Conservation (phyloP, 2,797 vertebrate species). For the Rhyacichthys aspro region DNA sequence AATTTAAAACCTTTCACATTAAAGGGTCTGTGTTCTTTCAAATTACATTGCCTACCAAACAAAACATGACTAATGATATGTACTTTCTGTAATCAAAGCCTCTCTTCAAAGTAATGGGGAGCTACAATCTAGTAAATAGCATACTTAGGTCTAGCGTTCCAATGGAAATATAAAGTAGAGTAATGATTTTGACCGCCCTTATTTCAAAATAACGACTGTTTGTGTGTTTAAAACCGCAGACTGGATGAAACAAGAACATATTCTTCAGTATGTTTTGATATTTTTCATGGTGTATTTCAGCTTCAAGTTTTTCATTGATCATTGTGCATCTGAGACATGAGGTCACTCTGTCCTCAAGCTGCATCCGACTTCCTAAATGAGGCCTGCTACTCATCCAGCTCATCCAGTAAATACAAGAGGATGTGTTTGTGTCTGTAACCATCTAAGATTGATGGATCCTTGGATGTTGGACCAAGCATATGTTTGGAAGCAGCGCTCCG, state of each 20-base stretch:
- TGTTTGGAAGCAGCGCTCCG: constrained; percentile 29
- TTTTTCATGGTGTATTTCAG: background rate
- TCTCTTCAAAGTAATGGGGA: constrained; percentile 17
- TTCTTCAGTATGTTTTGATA: background rate
- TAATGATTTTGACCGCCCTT: constrained; percentile 2
- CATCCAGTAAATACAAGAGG: constrained; percentile 20
- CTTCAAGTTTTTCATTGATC: background rate
- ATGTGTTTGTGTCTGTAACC: constrained; percentile 28
- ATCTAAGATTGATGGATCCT: constrained; percentile 24
- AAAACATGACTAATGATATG: constrained; percentile 42
- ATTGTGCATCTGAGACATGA: background rate
- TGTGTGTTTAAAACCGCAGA: background rate
- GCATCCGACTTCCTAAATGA: constrained; percentile 19
- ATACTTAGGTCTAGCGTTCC: background rate
- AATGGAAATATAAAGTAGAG: constrained; percentile 20
- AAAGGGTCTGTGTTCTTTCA: constrained; percentile 33
- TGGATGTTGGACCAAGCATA: constrained; percentile 24
- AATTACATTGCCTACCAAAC: constrained; percentile 46
- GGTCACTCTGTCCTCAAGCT: constrained; percentile 6
- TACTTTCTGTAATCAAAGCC: constrained; percentile 29
- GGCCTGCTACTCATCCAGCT: constrained; percentile 16
- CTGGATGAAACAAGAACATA: background rate
- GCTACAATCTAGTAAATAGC: constrained; percentile 16
- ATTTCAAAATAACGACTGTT: constrained; percentile 14
- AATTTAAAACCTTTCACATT: constrained; percentile 21